Percentiles rank a stretch among this genome's conserved stretches.
These are phyloP conservation scores for Argyresthia goedartella DNA, from an alignment of 2,888 invertebrate species.

Conservation along the genomic window DNA sequence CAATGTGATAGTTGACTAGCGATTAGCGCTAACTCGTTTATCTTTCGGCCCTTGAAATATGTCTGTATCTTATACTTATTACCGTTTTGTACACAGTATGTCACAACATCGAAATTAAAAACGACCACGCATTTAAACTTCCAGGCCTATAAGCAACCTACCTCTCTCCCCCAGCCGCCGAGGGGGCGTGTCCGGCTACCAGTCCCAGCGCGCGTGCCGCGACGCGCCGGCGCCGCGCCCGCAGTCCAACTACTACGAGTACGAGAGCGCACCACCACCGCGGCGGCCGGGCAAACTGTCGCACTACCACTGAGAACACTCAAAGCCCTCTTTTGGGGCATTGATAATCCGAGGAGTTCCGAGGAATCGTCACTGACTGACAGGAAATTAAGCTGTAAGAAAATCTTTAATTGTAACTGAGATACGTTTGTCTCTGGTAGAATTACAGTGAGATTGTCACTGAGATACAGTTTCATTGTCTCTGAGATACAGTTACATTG, in stretches of 20 bases:
- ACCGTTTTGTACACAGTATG: too few relatives aligned
- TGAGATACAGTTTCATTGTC: too few relatives aligned
- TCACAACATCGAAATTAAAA: too few relatives aligned
- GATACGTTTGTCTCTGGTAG: neutral
- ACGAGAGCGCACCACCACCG: conserved; percentile 79
- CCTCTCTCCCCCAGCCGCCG: conserved; percentile 37
- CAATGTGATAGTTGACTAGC: too few relatives aligned
- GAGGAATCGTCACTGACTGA: neutral
- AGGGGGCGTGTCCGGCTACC: conserved; percentile 56
- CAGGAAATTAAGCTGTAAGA: neutral
- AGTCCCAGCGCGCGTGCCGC: conserved; percentile 74
- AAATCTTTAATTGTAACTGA: neutral
- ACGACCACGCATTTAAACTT: too few relatives aligned
- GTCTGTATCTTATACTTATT: too few relatives aligned
- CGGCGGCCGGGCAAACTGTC: conserved; percentile 58
- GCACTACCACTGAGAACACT: conserved; percentile 54
- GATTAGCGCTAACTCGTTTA: too few relatives aligned
- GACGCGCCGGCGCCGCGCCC: conserved; percentile 71
- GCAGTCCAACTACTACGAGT: conserved; percentile 87
- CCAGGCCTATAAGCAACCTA: too few relatives aligned
- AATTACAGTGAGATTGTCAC: neutral
- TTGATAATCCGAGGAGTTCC: too few relatives aligned
- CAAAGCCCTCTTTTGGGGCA: too few relatives aligned
- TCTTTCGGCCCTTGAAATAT: too few relatives aligned
- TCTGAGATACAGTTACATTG: too few relatives aligned